Evolutionary conservation across 2,113 vertebrate genomes (phyloP).

Genomic region (Mesocricetus auratus): DNA sequence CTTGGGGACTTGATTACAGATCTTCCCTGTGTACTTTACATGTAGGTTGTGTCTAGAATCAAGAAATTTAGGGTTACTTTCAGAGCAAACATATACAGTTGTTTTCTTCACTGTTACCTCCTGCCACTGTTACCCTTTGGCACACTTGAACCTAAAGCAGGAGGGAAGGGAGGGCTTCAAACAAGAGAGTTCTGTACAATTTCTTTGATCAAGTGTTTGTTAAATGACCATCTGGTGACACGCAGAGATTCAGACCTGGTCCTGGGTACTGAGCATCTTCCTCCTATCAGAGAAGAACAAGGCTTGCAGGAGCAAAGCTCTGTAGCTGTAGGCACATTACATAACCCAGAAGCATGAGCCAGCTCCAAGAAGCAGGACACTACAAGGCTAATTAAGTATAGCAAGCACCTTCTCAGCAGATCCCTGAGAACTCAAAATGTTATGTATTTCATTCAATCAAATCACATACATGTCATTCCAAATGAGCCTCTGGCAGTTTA

Average conservation of each 20-base stretch:
- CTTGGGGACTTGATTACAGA: background rate
- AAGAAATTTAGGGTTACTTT: background rate
- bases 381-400: background rate
- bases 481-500: background rate
- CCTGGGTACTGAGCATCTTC: background rate
- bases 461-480: background rate
- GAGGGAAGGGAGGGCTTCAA: background rate
- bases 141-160: background rate
- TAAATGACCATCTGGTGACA: background rate
- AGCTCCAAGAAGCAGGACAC: background rate
- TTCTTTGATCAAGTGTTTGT: background rate
- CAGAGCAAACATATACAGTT: background rate
- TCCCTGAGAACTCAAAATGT: background rate
- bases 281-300: background rate
- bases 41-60: background rate
- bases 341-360: background rate
- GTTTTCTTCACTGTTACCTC: background rate
- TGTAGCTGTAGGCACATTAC: too few relatives aligned
- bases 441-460: background rate
- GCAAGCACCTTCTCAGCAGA: too few relatives aligned
- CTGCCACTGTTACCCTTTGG: background rate
- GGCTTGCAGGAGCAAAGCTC: background rate
- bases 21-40: background rate
- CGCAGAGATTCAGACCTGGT: background rate
- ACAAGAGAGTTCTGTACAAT: background rate